These are phyloP conservation scores for Lepisosteus osseus DNA, from an alignment of 2,113 vertebrate species.

Conservation along the genomic window DNA sequence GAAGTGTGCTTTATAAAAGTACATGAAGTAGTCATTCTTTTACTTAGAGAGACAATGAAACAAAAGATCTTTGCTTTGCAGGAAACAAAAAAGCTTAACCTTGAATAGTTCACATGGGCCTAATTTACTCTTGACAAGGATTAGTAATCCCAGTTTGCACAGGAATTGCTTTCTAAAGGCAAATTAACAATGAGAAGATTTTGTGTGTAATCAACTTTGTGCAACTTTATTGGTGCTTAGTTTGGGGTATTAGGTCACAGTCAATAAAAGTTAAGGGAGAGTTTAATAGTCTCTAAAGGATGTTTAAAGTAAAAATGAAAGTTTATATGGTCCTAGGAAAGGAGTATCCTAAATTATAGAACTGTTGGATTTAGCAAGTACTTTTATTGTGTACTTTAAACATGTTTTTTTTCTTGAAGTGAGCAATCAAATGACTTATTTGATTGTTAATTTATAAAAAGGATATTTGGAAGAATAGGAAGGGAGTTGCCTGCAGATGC, in stretches of 20 bases:
- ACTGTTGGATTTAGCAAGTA: constrained; percentile 32
- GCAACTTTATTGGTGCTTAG: constrained; percentile 51
- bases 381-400: constrained; percentile 37
- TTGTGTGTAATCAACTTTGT: constrained; percentile 44
- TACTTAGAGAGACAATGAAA: constrained; percentile 2
- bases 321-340: constrained; percentile 39
- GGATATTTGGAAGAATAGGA: no score
- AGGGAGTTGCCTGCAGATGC: no score
- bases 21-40: neutral
- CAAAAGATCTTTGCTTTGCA: constrained; percentile 9
- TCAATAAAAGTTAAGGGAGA: constrained; percentile 53
- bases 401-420: constrained; percentile 20
- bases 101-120: constrained; percentile 22
- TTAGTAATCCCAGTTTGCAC: constrained; percentile 14
- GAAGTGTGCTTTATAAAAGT: constrained; percentile 13
- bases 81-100: neutral
- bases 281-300: constrained; percentile 54
- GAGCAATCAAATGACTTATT: constrained; percentile 27
- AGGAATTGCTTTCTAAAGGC: constrained; percentile 29
- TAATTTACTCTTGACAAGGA: constrained; percentile 21
- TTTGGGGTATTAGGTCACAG: constrained; percentile 51
- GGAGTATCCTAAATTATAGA: constrained; percentile 37
- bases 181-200: constrained; percentile 43
- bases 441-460: no score
- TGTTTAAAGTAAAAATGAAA: constrained; percentile 51